These are phyloP conservation scores for Clepsis dumicolana DNA, from an alignment of 2,888 invertebrate species.

Conservation along the genomic window DNA sequence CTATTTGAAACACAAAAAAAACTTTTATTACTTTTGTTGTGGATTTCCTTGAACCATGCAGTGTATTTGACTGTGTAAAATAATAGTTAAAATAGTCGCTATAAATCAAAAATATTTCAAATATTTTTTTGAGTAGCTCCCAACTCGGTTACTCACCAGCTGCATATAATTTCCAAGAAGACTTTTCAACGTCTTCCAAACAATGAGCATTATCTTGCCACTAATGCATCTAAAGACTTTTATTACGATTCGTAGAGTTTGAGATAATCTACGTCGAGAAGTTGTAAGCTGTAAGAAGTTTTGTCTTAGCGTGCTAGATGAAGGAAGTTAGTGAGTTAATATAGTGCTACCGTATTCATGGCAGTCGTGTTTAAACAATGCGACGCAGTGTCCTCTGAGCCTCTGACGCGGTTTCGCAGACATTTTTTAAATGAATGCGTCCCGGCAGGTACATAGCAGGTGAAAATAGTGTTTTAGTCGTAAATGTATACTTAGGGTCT, in stretches of 20 bases:
- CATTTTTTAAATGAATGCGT: not conserved
- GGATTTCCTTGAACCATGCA: too few species aligned
- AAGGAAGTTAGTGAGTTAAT: conserved; percentile 2
- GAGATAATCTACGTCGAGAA: not conserved
- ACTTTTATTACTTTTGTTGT: too few species aligned
- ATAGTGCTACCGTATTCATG: not conserved
- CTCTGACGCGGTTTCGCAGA: not conserved
- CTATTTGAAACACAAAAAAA: too few species aligned
- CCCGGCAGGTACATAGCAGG: not conserved
- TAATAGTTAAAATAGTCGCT: too few species aligned
- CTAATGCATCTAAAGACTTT: not conserved
- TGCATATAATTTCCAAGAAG: too few species aligned
- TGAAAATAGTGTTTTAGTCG: not conserved
- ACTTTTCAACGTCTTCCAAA: not conserved
- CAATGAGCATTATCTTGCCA: not conserved
- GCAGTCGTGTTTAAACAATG: conserved; percentile 10
- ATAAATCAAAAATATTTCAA: too few species aligned
- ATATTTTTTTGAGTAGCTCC: too few species aligned
- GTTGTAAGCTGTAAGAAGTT: not conserved
- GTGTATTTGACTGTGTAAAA: too few species aligned
- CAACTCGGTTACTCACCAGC: too few species aligned
- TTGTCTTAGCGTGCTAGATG: not conserved
- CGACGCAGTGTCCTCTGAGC: not conserved
- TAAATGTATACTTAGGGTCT: too few species aligned
- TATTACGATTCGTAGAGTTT: not conserved